Evolutionary conservation across 2,888 invertebrate genomes (phyloP).

Genomic region (Calliscelio sp.): DNA sequence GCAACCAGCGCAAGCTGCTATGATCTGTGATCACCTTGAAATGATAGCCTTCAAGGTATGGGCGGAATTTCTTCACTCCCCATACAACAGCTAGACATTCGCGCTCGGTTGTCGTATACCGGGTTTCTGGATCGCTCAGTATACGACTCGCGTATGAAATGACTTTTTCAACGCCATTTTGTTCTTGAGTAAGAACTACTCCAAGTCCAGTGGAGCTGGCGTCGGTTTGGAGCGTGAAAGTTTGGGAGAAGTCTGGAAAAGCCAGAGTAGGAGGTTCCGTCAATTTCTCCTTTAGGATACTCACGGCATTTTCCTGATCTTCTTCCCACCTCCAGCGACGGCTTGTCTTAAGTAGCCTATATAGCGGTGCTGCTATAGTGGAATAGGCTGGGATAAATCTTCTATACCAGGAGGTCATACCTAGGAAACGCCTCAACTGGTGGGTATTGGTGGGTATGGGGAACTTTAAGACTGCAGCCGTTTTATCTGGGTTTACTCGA

Average conservation of each 20-base stretch:
- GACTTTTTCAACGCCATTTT: not conserved
- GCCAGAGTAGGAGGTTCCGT: constrained; percentile 14
- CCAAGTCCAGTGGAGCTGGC: constrained; percentile 21
- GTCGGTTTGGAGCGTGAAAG: constrained; percentile 19
- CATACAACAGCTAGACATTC: constrained; percentile 13
- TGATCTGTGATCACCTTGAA: not conserved
- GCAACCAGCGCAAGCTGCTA: not conserved
- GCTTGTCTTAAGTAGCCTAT: not conserved
- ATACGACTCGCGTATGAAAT: constrained; percentile 5
- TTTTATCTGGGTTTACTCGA: constrained; percentile 19
- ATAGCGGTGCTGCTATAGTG: not conserved
- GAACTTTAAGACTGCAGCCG: constrained; percentile 1
- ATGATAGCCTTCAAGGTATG: constrained; percentile 6
- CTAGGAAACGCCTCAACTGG: constrained; percentile 20
- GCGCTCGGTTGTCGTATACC: constrained; percentile 10
- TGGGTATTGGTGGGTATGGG: not conserved
- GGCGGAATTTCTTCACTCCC: constrained; percentile 7
- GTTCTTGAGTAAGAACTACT: constrained; percentile 6
- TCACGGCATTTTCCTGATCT: constrained; percentile 8
- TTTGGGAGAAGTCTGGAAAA: constrained; percentile 14
- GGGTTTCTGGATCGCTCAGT: not conserved
- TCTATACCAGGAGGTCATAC: constrained; percentile 36
- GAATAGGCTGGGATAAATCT: constrained; percentile 2
- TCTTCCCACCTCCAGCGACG: constrained; percentile 3
- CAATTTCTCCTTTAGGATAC: not conserved